Base-by-base conservation (phyloP, 2,797 vertebrate genomes). In the Aphelocoma californica region DNA sequence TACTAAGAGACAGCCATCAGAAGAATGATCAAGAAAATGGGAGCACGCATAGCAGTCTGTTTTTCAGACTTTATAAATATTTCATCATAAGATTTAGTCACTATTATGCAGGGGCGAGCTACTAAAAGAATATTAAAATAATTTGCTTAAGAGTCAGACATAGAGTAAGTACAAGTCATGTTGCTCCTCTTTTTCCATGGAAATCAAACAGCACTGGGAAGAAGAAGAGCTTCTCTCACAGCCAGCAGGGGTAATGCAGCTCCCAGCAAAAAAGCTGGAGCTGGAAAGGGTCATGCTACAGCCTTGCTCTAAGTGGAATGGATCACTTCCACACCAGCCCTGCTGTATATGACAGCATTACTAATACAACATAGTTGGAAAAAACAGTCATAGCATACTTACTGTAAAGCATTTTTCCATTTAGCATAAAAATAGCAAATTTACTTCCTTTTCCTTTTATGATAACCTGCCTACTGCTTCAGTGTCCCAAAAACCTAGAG, bases 31-130 rank as follows among this genome's bases (percentile, higher is more conserved):
- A 92, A 91, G 54, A 80, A 85, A 90, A 82, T 50, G 25, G 70
- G 18, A 95, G 45, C n/a, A 79, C 32, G 61, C 36, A 29, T 51
- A 92, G 71, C 48, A 90, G 80, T 36, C 89, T 91, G 45, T 8
- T 81, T 91, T 90, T 85, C 83, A 85, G 65, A 53, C 60, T 92
- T 72, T 15, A 85, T 93, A 85, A 58, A 78, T 93, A 89, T 88
- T 95, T 95, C 10, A 77, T 86, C 34, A 74, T 47, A 93, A 92
- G 88, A 17, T 14, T 50, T 67, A 85, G 79, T 93, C 85, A 51
- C 51, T 84, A 29, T 81, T 94, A 66, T 73, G 36, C 47, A 86
- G 44, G 26, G 18, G 13, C 6, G 17, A 90, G 40, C 9, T 90
- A 40, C 34, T 84, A 73, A 88, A 94, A 67, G 40, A 78, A 57